A percentile compares a stretch with the other conserved stretches of the same genome.
Evolutionary conservation across 2,888 invertebrate genomes (phyloP).

Genomic region (Micoletzkya japonica): DNA sequence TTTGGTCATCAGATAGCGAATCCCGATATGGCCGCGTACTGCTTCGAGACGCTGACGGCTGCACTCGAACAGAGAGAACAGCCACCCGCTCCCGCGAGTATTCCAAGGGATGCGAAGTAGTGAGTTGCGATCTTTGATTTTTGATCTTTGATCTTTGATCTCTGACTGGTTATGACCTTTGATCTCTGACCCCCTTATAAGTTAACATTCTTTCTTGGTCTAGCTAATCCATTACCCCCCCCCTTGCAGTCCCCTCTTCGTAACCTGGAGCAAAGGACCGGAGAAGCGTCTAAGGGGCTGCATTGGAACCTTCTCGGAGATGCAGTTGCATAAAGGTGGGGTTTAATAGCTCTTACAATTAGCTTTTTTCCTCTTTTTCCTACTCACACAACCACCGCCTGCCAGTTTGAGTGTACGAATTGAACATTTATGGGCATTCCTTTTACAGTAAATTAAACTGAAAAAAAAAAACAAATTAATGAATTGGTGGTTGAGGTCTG

Average conservation of each 20-base stretch:
- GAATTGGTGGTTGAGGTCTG: slow-evolving; percentile 43
- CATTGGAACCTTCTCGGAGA: slow-evolving; percentile 72
- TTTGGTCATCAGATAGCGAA: no score
- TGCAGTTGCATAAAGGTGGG: slow-evolving; percentile 12
- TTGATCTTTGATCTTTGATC: slow-evolving; percentile 1
- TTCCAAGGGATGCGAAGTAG: slow-evolving; percentile 87
- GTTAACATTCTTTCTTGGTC: background rate
- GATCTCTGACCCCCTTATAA: background rate
- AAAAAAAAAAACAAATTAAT: no score
- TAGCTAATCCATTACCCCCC: slow-evolving; percentile 7
- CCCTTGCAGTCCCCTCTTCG: slow-evolving; percentile 86
- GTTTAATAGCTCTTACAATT: no score
- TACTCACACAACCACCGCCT: no score
- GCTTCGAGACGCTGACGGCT: slow-evolving; percentile 95
- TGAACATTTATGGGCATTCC: no score
- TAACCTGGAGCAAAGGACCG: slow-evolving; percentile 97
- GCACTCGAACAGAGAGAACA: slow-evolving; percentile 89
- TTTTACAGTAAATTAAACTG: no score
- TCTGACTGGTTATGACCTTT: no score
- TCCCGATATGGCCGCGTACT: slow-evolving; percentile 97
- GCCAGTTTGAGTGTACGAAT: slow-evolving; percentile 97
- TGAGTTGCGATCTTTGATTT: slow-evolving; percentile 65
- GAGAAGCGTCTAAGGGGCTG: slow-evolving; percentile 93
- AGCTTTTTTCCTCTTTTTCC: no score
- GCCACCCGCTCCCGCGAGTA: slow-evolving; percentile 81